A percentile compares a stretch with the other conserved stretches of the same genome.
Conservation (phyloP, 2,113 vertebrate genomes). For the Lucifuga dentata region DNA sequence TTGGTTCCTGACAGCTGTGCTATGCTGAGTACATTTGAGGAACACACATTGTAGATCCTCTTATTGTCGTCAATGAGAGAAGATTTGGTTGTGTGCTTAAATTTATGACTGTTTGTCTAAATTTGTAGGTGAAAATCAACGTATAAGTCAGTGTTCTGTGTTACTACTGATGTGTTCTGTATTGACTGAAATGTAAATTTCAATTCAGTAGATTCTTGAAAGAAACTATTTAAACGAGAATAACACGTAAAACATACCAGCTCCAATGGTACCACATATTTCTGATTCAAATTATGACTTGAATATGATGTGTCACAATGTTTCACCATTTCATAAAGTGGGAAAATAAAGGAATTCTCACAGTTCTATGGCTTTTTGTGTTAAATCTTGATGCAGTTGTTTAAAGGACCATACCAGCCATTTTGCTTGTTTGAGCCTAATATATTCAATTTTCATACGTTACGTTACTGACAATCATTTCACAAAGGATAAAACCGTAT, state of each 20-base stretch:
- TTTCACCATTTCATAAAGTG: conserved; percentile 24
- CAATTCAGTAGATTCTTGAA: conserved; percentile 1
- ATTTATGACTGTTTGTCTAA: conserved; percentile 6
- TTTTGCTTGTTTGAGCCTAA: no score
- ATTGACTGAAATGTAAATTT: conserved; percentile 10
- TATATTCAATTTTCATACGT: no score
- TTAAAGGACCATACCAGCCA: no score
- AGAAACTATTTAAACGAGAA: conserved; percentile 1
- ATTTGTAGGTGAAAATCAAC: conserved; percentile 10
- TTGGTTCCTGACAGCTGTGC: conserved; percentile 3
- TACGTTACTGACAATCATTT: no score
- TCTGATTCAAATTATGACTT: conserved; percentile 21
- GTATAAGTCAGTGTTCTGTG: neutral
- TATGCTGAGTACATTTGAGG: neutral
- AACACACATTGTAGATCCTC: neutral
- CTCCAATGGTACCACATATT: neutral
- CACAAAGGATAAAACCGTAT: no score
- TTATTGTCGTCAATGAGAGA: neutral
- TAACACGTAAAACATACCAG: no score
- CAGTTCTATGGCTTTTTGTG: neutral
- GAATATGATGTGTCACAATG: conserved; percentile 15
- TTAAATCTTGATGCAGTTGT: no score
- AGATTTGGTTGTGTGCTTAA: neutral
- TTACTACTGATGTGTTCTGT: conserved; percentile 10
- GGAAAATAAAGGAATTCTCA: conserved; percentile 35